phyloP scores from a whole-genome alignment of 2,888 invertebrate genomes.

The Ochropleura leucogaster region DNA sequence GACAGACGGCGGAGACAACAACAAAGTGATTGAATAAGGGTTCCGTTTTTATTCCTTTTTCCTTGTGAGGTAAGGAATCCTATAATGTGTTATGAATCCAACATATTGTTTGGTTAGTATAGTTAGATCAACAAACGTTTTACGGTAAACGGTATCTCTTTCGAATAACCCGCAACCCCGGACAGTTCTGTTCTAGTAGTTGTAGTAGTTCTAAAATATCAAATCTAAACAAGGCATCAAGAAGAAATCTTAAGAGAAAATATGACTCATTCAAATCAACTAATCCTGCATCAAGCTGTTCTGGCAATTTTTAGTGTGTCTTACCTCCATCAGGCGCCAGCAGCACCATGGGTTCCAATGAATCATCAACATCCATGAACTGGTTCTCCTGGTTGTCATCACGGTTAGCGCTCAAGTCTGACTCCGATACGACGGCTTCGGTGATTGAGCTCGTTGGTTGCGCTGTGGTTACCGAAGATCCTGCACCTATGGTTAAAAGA shows the following conservation, averaged over 20 bases:
- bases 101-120: no score
- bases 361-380: slow-evolving; percentile 91
- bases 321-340: slow-evolving; percentile 90
- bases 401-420: slow-evolving; percentile 81
- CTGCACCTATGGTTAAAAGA: slow-evolving; percentile 72
- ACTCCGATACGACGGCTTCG: slow-evolving; percentile 81
- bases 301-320: neutral
- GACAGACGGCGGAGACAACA: no score
- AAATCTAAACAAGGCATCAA: no score
- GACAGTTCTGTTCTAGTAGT: no score
- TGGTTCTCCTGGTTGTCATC: slow-evolving; percentile 87
- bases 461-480: slow-evolving; percentile 81
- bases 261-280: neutral
- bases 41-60: no score
- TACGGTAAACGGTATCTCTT: no score
- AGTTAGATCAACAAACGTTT: no score
- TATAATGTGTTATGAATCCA: no score
- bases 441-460: slow-evolving; percentile 82
- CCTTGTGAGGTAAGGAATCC: no score
- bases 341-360: slow-evolving; percentile 91
- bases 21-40: no score
- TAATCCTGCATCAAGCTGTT: neutral
- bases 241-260: neutral
- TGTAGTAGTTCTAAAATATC: no score
- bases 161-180: no score